Conservation (phyloP, 2,888 invertebrate genomes). For the Conomelus anceps region DNA sequence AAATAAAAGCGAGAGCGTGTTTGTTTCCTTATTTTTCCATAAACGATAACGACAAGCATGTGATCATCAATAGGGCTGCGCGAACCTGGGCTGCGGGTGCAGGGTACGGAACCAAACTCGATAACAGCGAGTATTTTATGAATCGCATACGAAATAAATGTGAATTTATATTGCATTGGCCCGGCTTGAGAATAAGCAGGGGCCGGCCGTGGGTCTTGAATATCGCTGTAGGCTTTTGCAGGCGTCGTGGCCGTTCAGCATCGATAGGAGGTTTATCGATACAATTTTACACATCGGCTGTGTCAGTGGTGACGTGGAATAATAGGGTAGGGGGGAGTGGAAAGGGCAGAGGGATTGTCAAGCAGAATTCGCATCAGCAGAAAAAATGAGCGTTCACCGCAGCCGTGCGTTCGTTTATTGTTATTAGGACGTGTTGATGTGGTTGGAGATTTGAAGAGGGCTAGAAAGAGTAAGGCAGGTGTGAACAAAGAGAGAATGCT, state of each 20-base stretch:
- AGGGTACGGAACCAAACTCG: not conserved
- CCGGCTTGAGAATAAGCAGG: not conserved
- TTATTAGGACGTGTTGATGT: not conserved
- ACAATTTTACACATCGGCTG: not conserved
- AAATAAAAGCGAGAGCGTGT: not conserved
- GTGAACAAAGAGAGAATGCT: not conserved
- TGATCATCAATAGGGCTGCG: not conserved
- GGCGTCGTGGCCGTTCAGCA: too few species aligned
- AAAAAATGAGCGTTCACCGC: not conserved
- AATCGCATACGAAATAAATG: not conserved
- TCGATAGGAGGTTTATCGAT: not conserved
- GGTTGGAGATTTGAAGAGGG: not conserved
- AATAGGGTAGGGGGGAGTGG: not conserved
- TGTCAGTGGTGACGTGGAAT: too few species aligned
- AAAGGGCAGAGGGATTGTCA: not conserved
- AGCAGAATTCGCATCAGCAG: not conserved
- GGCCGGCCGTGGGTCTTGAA: not conserved
- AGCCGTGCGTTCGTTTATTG: not conserved
- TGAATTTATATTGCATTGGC: not conserved
- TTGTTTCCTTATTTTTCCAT: not conserved
- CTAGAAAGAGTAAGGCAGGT: not conserved
- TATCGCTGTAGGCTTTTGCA: not conserved
- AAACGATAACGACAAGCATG: not conserved
- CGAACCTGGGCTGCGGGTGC: not conserved
- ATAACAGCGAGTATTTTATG: not conserved